Conservation (phyloP, 2,797 vertebrate genomes). For the Premnoplex brunnescens region DNA sequence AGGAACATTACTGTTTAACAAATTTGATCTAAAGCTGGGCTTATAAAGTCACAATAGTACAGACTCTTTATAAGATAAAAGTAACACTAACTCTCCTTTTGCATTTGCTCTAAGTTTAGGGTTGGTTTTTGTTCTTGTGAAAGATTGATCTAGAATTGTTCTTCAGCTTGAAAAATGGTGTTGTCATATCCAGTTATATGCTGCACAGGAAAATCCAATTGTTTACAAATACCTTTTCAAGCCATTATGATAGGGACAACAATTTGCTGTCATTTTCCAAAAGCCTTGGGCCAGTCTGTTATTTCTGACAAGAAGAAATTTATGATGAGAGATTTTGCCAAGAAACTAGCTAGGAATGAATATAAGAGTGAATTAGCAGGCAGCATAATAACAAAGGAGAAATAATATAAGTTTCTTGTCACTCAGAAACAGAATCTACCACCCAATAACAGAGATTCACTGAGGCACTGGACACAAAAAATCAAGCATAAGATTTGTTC, state of each 20-base stretch:
- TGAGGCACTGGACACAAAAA: neutral
- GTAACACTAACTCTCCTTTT: neutral
- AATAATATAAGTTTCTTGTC: neutral
- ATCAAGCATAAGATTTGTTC: neutral
- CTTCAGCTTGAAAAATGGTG: neutral
- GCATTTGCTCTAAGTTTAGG: neutral
- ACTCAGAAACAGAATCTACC: neutral
- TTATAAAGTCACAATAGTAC: neutral
- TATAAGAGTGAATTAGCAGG: neutral
- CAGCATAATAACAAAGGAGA: neutral
- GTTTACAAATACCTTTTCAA: neutral
- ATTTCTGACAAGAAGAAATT: neutral
- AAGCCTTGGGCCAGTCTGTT: neutral
- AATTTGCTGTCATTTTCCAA: slow-evolving; percentile 6
- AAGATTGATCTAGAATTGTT: neutral
- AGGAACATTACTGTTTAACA: neutral
- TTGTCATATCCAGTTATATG: neutral
- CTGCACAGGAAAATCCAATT: neutral
- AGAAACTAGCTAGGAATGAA: neutral
- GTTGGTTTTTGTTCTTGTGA: neutral
- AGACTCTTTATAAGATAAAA: neutral
- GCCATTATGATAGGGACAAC: neutral
- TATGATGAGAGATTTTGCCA: neutral
- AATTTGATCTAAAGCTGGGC: neutral
- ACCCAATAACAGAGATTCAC: neutral